These are phyloP conservation scores for Fulica atra DNA, from an alignment of 2,113 vertebrate genomes.

Conservation along the genomic window DNA sequence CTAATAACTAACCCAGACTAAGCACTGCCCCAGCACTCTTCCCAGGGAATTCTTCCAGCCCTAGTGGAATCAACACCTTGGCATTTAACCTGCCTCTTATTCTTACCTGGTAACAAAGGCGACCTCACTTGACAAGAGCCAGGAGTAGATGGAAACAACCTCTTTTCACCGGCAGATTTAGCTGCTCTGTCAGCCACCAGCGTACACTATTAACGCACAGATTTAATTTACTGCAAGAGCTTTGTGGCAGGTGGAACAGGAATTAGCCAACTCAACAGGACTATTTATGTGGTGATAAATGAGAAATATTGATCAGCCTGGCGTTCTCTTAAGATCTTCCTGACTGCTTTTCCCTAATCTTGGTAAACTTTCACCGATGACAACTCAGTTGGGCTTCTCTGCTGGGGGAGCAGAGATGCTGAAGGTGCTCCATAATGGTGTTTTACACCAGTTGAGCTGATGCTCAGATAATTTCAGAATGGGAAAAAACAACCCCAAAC, in stretches of 20 bases:
- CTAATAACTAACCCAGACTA: neutral
- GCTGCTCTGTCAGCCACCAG: neutral
- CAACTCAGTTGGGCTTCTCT: neutral
- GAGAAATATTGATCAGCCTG: neutral
- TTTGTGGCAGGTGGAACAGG: neutral
- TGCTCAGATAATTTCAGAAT: neutral
- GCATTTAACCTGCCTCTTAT: neutral
- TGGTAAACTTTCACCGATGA: neutral
- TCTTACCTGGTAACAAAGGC: neutral
- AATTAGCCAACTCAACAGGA: neutral
- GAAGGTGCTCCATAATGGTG: neutral
- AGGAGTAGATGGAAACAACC: neutral
- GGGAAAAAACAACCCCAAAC: neutral
- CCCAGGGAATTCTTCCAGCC: accelerated
- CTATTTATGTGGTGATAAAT: neutral
- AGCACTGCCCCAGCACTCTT: neutral
- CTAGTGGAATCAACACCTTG: neutral
- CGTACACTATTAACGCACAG: neutral
- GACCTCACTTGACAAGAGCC: neutral
- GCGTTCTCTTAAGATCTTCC: neutral
- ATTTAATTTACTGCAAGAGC: neutral
- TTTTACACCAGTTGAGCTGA: neutral
- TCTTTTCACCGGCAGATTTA: neutral
- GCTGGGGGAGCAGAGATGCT: neutral
- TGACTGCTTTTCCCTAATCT: neutral